phyloP scores from a whole-genome alignment of 2,113 vertebrate genomes.

The Todiramphus chloris region DNA sequence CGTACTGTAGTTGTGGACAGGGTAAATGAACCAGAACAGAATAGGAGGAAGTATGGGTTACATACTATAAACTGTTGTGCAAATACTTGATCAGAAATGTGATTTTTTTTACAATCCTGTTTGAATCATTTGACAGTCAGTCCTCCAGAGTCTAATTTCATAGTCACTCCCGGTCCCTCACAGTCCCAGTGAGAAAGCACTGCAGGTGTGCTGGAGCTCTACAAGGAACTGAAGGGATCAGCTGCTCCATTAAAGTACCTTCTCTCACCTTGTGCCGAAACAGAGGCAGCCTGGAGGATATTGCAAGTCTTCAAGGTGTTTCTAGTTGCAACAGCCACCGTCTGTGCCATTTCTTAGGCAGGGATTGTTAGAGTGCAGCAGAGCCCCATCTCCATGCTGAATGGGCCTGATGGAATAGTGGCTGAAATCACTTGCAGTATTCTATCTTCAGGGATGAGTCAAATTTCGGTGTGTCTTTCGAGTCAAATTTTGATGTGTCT shows the following conservation, averaged over 20 bases:
- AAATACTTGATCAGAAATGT: slow-evolving; percentile 26
- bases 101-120: not conserved
- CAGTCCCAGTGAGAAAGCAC: not conserved
- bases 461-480: not conserved
- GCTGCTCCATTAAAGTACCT: not conserved
- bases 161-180: rapidly evolving
- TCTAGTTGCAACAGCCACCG: rapidly evolving
- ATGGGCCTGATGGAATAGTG: not conserved
- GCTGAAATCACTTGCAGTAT: not conserved
- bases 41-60: slow-evolving; percentile 23
- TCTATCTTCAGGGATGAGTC: not conserved
- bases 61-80: not conserved
- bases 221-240: not conserved
- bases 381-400: not conserved
- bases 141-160: not conserved
- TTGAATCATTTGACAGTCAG: not conserved
- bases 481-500: not conserved
- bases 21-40: slow-evolving; percentile 20
- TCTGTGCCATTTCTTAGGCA: not conserved
- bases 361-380: not conserved
- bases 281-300: not conserved
- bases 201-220: not conserved
- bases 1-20: not conserved
- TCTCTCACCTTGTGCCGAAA: not conserved
- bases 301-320: not conserved